Base-by-base conservation (phyloP, 2,113 vertebrate species). In the Phylloscopus trochiloides region DNA sequence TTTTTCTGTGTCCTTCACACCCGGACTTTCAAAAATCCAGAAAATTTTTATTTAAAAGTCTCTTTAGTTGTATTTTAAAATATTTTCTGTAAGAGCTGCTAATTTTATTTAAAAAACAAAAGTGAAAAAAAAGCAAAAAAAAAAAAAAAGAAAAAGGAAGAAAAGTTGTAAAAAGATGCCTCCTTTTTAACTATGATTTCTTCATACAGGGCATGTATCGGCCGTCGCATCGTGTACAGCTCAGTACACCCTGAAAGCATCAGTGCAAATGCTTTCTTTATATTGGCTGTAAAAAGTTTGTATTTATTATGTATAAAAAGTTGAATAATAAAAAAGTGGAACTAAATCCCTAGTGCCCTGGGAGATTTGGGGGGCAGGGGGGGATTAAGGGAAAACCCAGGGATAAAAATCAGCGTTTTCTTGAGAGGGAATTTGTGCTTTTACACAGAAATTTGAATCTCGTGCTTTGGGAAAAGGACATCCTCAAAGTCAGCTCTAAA, bases 281-380 rank as follows among this genome's bases (percentile, higher is more conserved):
- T 98, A 98, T 98, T 98, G 99, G 98, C 98, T 99, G 99, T 99
- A 99, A 98, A 99, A 99, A 98, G 98, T 99, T 99, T 99, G 99
- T 99, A 99, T 99, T 99, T 99, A 99, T 99, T 99, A 99, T 99
- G 99, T 99, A 99, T 98, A 99, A 98, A 97, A 99, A 99, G 98
- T 99, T 99, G 98, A 99, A 99, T 99, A 99, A 99, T 98, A 99
- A 99, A 98, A 98, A 97, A 95, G 96, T 90, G 96, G 94, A 97
- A 97, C 92, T 95, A 94, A 92, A 73, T 63, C 91, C 68, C 4
- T 42, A 52, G 7, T 70, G 40, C 55, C 55, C n/a, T 54, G 84
- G 77, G 61, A 89, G 86, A 29, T 29, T 42, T n/a, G 48, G 31
- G 25, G 20, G 5, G 3, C 4, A 40, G 13, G 15, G 5, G 8